These are phyloP conservation scores for Rhopilema esculentum DNA, from an alignment of 30 jellyfish, hydroid and myxozoan genomes.

Conservation along the genomic window DNA sequence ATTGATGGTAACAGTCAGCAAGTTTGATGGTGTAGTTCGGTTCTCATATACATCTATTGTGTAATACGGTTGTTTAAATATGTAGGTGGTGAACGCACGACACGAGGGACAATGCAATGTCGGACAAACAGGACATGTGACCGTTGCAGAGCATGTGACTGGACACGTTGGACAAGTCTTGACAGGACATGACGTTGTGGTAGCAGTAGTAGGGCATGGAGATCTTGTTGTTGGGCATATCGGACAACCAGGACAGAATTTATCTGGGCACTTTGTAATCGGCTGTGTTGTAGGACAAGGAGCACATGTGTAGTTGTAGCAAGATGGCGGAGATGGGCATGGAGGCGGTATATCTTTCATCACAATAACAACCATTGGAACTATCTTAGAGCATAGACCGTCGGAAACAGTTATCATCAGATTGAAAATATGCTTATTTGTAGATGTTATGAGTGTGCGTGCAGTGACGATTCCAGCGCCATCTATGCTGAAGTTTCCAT, in stretches of 20 bases:
- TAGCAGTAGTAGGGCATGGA: slow-evolving; percentile 65
- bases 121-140: slow-evolving; percentile 75
- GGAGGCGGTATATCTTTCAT: slow-evolving; percentile 65
- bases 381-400: slow-evolving; percentile 53
- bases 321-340: slow-evolving; percentile 69
- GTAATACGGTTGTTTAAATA: slow-evolving; percentile 57
- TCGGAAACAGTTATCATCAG: slow-evolving; percentile 65
- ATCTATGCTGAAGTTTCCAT: slow-evolving; percentile 71
- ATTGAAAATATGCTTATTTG: slow-evolving; percentile 16
- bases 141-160: slow-evolving; percentile 56
- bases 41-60: slow-evolving; percentile 58
- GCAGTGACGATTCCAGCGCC: slow-evolving; percentile 77
- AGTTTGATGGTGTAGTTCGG: slow-evolving; percentile 25
- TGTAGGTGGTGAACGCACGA: slow-evolving; percentile 40
- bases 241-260: slow-evolving; percentile 79
- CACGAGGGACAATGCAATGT: slow-evolving; percentile 67
- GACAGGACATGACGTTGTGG: slow-evolving; percentile 68
- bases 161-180: slow-evolving; percentile 73
- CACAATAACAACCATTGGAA: slow-evolving; percentile 41
- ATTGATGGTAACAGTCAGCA: slow-evolving; percentile 55
- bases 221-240: slow-evolving; percentile 72
- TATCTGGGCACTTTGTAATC: slow-evolving; percentile 60
- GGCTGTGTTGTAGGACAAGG: slow-evolving; percentile 76
- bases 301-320: slow-evolving; percentile 71
- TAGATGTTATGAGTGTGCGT: slow-evolving; percentile 34